Conservation (phyloP, 1,140 invertebrate genomes). For the Cyrtorhinus lividipennis region DNA sequence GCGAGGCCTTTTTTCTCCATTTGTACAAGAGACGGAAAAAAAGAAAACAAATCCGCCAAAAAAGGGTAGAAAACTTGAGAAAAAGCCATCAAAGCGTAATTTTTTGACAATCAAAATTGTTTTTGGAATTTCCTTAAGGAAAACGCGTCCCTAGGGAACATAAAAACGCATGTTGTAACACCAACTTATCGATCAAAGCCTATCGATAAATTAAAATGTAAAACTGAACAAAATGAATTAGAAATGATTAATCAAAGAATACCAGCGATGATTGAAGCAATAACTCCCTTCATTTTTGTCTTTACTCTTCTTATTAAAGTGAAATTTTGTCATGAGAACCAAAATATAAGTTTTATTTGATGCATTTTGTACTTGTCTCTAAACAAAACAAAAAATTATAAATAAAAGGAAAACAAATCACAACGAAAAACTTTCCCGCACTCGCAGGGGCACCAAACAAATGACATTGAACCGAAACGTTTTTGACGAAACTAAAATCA, state of each 20-base stretch:
- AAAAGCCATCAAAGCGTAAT: constrained; percentile 1
- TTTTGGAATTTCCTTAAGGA: neutral
- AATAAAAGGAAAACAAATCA: neutral
- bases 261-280: too few relatives aligned
- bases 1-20: constrained; percentile 7
- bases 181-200: neutral
- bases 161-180: neutral
- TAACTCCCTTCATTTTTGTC: too few relatives aligned
- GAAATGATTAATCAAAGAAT: neutral
- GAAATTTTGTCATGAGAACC: too few relatives aligned
- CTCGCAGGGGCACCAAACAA: neutral
- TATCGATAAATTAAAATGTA: neutral
- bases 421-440: neutral
- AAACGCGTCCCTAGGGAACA: neutral
- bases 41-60: neutral
- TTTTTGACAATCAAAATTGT: constrained; percentile 5
- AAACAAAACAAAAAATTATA: neutral
- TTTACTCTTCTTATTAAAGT: too few relatives aligned
- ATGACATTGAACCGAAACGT: neutral
- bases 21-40: neutral
- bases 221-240: neutral
- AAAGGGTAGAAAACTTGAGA: neutral
- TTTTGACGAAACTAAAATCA: too few relatives aligned
- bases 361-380: neutral
- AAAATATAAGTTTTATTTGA: too few relatives aligned